Base-by-base conservation (phyloP, 1,140 invertebrate genomes). In the Phocides pigmalion region DNA sequence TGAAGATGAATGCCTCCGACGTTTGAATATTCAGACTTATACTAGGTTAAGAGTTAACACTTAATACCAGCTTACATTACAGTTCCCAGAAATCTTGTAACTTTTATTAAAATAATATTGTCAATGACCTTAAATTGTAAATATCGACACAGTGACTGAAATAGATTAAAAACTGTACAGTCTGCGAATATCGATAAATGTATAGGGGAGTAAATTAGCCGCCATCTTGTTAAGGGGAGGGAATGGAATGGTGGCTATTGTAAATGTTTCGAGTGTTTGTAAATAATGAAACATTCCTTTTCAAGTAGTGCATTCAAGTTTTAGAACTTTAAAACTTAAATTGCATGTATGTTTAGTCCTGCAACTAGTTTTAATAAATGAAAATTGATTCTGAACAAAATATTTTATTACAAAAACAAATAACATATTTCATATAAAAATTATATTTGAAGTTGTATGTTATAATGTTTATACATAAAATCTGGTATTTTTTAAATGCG, bases 261-360 rank as follows among this genome's bases (percentile, higher is more conserved):
- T 22, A 54, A 22, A 53, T 19, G 28, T 22, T 6, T 53, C 35
- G 59, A 68, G 61, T 64, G 66, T 62, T 73, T 78, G 71, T 80
- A 82, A 72, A 78, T 76, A 82, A 64, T 54, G 58, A 54, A 76
- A 81, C 84, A 87, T 87, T 87, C 84, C 84, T 84, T 79, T 35
- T 79, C 66, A 62, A 65, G 79, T 80, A 81, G 78, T 75, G 76
- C 74, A 76, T 76, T 76, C 66, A 75, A 69, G 59, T 69, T 82
- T 72, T 76, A 64, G 61, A 74, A 76, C 67, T 74, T 72, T 70
- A 35, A 56, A 46, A 66, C 15, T 51, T 51, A 37, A 51, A 51
- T 51, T 37, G 49, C 25, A 37, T 51, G 49, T 35, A 41, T 25
- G 20, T 4, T 25, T 50, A 14, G 53, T 65, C 53, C 46, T 65